Base-by-base conservation (phyloP, 2,888 invertebrate species). In the Dusona sp. region DNA sequence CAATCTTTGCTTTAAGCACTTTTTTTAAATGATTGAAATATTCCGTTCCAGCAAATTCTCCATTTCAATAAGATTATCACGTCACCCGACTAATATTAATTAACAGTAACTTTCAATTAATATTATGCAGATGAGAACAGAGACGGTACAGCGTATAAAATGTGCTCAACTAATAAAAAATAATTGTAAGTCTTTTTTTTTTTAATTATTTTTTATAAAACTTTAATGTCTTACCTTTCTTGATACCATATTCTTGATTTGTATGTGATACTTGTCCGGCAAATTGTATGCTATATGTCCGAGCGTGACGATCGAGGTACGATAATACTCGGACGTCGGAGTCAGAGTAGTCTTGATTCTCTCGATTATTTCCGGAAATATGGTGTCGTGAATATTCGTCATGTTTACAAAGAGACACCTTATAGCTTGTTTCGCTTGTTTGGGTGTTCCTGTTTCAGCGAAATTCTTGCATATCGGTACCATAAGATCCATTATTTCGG, bases 361-460 rank as follows among this genome's bases (percentile, higher is more conserved):
- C 90, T 98, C 98, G 91, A 98, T 95, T 90, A 98, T 97, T 90
- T 97, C 97, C 2, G 97, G 97, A 94, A 98, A 98, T 89, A 98
- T 96, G 79, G 96, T 96, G 90, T 97, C 97, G 92, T 96, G 96
- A 91, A 96, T 94, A 77, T 95, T 94, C 11, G 95, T 95, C 95
- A 97, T 97, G 94, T 98, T 98, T 70, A 98, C 97, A 94, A 96
- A 98, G 79, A 99, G 96, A 94, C 99, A 99, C 89, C 98, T 96
- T 86, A 99, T 97, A 4, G 99, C 99, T 92, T 99, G 98, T 94
- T 99, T 99, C 8, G 99, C 98, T 94, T 99, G 99, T 94, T 99
- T 99, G 0, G 98, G 97, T 4, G 98, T 98, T 16, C 99, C 99
- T 65, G 96, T 96, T 91, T 98, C 97, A 0, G 98, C 98, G 93